Evolutionary conservation across 1,140 invertebrate species (phyloP), one percentile per base, ranked within the genome.

Genomic region (Pseudomyrmex cubaensis): DNA sequence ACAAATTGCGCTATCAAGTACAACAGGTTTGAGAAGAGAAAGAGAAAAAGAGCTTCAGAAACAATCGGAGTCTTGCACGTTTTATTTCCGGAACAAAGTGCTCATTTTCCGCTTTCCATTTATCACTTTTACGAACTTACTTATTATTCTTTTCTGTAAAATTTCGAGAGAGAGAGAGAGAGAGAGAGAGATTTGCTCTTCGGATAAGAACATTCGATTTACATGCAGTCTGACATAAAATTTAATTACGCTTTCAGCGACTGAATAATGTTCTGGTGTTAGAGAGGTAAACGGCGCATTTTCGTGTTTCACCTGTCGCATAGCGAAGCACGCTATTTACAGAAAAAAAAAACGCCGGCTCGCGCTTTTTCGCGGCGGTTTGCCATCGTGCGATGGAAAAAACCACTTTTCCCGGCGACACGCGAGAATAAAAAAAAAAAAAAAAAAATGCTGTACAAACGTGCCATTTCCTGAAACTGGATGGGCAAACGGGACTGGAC

Each of bases 391-490:
- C 74, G 63, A 86, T 86, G 76, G 76, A 89, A 86, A 89, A 89
- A 89, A 86, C 87, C 84, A 89, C 84, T 89, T 89, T 89, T 85
- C 82, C 82, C 44, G 54, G 85, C 86, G 88, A 85, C 87, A 85
- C 78, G 67, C 74, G 84, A 72, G 82, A 86, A 82, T 85, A 82
- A 61, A 61, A 61, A 44, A 63, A 59, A 44, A 22, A 56, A 66
- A 12, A 48, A 22, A 25, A 46, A 17, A 57, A 74, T 75, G 50
- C 22, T 61, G n/a, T 48, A 59, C 77, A 84, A 88, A 88, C 82
- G 87, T 77, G 80, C 66, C 82, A 89, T 89, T 89, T 89, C 76
- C 82, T 86, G 86, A 85, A 84, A 82, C 59, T 56, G 57, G 61
- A 74, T n/a, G n/a, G 25, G 46, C 59, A 46, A 77, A 61, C 25